A percentile compares a stretch with the other conserved stretches of the same genome.
phyloP scores from a whole-genome alignment of 2,888 invertebrate species.

The Hyalella azteca region DNA sequence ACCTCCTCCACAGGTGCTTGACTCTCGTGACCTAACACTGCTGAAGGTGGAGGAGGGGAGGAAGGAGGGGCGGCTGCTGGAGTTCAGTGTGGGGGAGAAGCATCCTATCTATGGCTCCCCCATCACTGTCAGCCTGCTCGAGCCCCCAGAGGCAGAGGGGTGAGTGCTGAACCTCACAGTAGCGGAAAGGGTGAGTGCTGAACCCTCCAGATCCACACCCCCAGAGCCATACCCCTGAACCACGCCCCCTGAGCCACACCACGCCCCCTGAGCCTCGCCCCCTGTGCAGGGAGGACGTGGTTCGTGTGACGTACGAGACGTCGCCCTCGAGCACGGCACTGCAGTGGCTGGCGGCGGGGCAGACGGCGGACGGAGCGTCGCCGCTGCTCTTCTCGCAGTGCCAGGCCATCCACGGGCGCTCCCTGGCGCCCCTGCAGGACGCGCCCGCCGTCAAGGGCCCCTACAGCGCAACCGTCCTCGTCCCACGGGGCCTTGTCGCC shows the following conservation, averaged over 20 bases:
- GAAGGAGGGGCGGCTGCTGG: slow-evolving; percentile 66
- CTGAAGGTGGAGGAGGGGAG: slow-evolving; percentile 68
- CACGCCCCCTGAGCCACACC: not conserved
- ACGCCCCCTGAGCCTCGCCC: not conserved
- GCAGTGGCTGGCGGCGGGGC: slow-evolving; percentile 86
- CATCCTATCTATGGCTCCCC: slow-evolving; percentile 74
- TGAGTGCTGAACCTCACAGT: not conserved
- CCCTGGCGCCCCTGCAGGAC: slow-evolving; percentile 81
- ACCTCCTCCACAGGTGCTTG: slow-evolving; percentile 71
- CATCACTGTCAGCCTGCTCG: slow-evolving; percentile 40
- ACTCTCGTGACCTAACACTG: slow-evolving; percentile 75
- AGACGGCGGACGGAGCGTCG: slow-evolving; percentile 84
- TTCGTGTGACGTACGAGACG: slow-evolving; percentile 70
- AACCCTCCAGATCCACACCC: not conserved
- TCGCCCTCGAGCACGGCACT: slow-evolving; percentile 80
- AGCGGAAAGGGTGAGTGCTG: not conserved
- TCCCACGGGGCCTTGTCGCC: slow-evolving; percentile 76
- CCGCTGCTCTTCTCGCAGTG: slow-evolving; percentile 88
- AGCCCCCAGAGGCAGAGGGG: not conserved
- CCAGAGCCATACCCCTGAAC: not conserved
- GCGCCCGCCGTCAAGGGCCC: slow-evolving; percentile 87
- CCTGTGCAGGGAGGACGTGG: not conserved
- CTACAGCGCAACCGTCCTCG: slow-evolving; percentile 74
- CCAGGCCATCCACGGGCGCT: slow-evolving; percentile 86
- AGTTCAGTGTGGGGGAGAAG: slow-evolving; percentile 70